A percentile compares a stretch with the other conserved stretches of the same genome.
Evolutionary conservation across 2,888 invertebrate species (phyloP).

Genomic region (Argynnis bischoffii): DNA sequence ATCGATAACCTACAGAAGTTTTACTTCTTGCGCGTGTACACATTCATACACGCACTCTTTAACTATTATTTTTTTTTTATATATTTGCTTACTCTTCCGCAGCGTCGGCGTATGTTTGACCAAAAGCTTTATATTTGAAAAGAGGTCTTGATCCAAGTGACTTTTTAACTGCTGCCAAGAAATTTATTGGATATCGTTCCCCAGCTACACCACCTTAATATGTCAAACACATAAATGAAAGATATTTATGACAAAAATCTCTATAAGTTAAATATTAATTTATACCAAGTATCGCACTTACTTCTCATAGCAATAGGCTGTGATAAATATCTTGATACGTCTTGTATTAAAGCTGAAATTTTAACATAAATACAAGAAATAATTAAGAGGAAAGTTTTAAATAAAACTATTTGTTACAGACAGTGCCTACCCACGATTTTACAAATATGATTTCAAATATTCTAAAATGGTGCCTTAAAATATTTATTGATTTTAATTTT

Average conservation of each 20-base stretch:
- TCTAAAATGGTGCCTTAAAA: too few species aligned
- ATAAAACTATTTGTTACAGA: too few species aligned
- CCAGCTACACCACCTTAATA: conserved; percentile 62
- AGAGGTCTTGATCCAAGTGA: conserved; percentile 55
- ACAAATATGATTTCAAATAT: too few species aligned
- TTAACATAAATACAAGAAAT: background rate
- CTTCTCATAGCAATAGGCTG: conserved; percentile 62
- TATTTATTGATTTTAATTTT: too few species aligned
- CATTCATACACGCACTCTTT: too few species aligned
- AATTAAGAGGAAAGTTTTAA: too few species aligned
- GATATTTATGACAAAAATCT: background rate
- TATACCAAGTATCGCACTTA: conserved; percentile 45
- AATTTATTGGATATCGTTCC: conserved; percentile 54
- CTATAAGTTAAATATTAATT: background rate
- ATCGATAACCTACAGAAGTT: too few species aligned
- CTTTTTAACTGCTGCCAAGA: conserved; percentile 53
- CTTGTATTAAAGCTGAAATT: conserved; percentile 53
- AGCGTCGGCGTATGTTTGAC: conserved; percentile 58
- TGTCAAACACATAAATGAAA: conserved; percentile 2
- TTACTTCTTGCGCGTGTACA: too few species aligned
- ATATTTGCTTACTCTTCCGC: conserved; percentile 54
- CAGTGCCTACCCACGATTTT: too few species aligned
- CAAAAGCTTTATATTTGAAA: conserved; percentile 57
- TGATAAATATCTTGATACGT: conserved; percentile 58
- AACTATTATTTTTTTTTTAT: too few species aligned